Base-by-base conservation (phyloP, 1,140 invertebrate genomes). In the Wiebesia pumilae region DNA sequence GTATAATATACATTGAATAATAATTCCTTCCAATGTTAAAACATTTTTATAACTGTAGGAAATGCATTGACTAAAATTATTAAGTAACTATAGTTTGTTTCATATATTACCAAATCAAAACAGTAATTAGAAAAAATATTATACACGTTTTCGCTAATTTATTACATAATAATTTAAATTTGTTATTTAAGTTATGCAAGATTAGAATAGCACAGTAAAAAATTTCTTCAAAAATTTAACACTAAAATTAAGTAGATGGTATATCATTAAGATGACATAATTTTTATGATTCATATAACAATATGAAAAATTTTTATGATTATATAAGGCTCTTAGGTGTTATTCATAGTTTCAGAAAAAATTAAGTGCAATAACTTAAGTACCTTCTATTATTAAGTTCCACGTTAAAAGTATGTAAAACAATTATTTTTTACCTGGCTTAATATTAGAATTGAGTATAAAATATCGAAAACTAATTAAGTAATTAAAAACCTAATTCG, bases 361-460 rank as follows among this genome's bases (percentile, higher is more conserved):
- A 84, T 84, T 79, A 87, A 87, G 82, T 81, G 62, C 40, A 80
- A 40, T 77, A 87, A 87, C 27, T 80, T 84, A 87, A 87, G 86
- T 87, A 87, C 81, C 30, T 75, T 33, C 78, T 81, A 73, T 69
- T 81, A n/a, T 62, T 87, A 81, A 30, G 40, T n/a, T 67, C 51
- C 75, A 81, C 77, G 47, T 71, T 83, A 38, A 73, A 43, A 43
- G 21, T 83, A 75, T 80, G 69, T 78, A 65, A 83, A 87, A 78
- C 3, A 51, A 47, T 12, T 83, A 67, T 33, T 78, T 86, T 43
- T 79, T 43, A 51, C 19, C 77, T 82, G 21, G 35, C n/a, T 82
- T 80, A 30, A 58, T 10, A 67, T 78, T 47, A 14, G 10, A 21
- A 73, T 75, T 71, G 30, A 75, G 78, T 80, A 71, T 73, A 85